Base-by-base conservation (phyloP, 2,113 vertebrate genomes). In the Telmatochromis sp. region DNA sequence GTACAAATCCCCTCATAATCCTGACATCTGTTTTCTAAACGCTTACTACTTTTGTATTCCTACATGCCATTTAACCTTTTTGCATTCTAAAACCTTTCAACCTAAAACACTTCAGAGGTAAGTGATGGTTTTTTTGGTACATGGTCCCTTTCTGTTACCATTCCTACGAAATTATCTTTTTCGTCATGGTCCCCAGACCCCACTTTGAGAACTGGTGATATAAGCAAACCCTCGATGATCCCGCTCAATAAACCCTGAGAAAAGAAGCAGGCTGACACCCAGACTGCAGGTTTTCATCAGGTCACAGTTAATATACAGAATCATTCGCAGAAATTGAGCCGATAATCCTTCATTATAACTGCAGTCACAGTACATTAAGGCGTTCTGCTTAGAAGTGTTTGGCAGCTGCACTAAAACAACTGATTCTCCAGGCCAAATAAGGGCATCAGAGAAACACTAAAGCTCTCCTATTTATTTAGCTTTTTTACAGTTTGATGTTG, bases 361-460 rank as follows among this genome's bases (percentile, higher is more conserved):
- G 81, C 86, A 86, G 88, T 93, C 90, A 91, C 82, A 68, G 89
- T 51, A 80, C 86, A 94, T 91, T 93, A 89, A 84, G 90, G 45
- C 21, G 21, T 60, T 89, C 47, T 80, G 47, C 84, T 84, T 9
- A 37, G 51, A 89, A 86, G 73, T 81, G 81, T 89, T 85, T 17
- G 65, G 81, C 82, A 82, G 87, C 85, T 84, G 80, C 47, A 55
- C 70, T 35, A 5, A 28, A 7, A 13, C 37, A 23, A 60, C 80
- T 83, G 28, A 80, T 13, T 78, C 49, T 53, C 21, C 31, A 6
- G 26, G 65, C 70, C 55, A 57, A 40, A 80, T 57, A 45, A 19
- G 23, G 85, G 73, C 86, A 89, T 57, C 80, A 58, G 65, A 13
- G 57, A 49, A 68, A 47, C 23, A 47, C 33, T 80, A 68, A 45